Evolutionary conservation across 2,888 invertebrate genomes (phyloP), one percentile per base, ranked within the genome.

Genomic region (Automeris io): DNA sequence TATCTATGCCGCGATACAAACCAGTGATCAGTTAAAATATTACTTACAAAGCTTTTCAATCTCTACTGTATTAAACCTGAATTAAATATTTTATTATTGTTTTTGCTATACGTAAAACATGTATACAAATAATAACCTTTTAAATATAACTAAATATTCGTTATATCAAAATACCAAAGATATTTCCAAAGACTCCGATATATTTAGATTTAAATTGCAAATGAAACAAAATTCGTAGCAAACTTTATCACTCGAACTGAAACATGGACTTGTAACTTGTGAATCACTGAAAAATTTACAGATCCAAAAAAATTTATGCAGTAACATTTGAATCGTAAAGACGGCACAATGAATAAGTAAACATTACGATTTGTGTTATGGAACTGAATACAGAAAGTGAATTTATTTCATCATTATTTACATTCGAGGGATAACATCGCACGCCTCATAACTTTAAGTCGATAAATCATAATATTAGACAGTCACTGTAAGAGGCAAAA

Each of bases 401-500:
- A 53, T 52, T 59, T 57, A 58, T 61, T 57, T 58, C 44, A 40
- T 56, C 61, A 61, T 61, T 49, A 62, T 60, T 59, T 61, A 51
- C 54, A 49, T 57, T 51, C 46, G 47, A 49, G 51, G 57, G 53
- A 53, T 52, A 53, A 52, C 47, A 61, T 61, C 56, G 49, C 57
- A 57, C 56, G 61, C 60, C 59, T 65, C 63, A 65, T 70, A 67
- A 70, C 62, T 68, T 70, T 65, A 62, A 66, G 69, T 61, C 71
- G 65, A 75, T 77, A 72, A 77, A 77, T 75, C 73, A 77, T 58
- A 60, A 69, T 62, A 72, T 69, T 60, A 63, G 77, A 75, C 75
- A 64, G 70, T 65, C 57, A 57, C 60, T 65, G 52, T 60, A 58
- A 51, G 59, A 61, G 63, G 62, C 57, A 54, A 47, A 54, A 61